Evolutionary conservation across 2,113 vertebrate genomes (phyloP).

Genomic region (pig (Sus scrofa)): DNA sequence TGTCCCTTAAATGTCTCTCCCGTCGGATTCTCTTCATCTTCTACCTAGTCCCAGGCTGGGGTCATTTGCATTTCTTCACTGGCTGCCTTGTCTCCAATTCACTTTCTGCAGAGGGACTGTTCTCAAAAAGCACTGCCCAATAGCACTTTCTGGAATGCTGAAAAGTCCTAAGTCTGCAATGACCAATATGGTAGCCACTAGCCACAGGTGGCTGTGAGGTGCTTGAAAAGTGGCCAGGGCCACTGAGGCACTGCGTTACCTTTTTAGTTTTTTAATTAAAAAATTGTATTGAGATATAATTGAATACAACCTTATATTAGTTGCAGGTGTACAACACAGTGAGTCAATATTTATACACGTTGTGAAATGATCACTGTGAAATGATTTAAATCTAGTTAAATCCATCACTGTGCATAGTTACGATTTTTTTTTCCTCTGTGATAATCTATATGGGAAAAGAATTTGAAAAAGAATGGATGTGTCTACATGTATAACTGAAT

Average conservation of each 20-base stretch:
- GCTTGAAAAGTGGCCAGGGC: neutral
- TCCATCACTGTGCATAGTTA: neutral
- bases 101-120: neutral
- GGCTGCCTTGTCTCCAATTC: neutral
- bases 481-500: too few relatives aligned
- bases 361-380: neutral
- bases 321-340: neutral
- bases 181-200: neutral
- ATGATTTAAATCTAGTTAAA: neutral
- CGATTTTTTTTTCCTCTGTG: neutral
- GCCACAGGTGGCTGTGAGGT: neutral
- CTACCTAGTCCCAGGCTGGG: neutral
- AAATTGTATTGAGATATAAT: neutral
- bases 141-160: neutral
- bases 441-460: too few relatives aligned
- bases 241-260: neutral
- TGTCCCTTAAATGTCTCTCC: neutral
- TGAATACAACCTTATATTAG: neutral
- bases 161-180: neutral
- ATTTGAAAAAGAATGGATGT: too few relatives aligned
- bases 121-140: neutral
- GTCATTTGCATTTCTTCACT: neutral
- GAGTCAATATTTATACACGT: neutral
- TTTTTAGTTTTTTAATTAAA: neutral
- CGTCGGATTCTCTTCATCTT: accelerated